Evolutionary conservation across 2,113 vertebrate species (phyloP).

Genomic region (Rhombomys opimus): DNA sequence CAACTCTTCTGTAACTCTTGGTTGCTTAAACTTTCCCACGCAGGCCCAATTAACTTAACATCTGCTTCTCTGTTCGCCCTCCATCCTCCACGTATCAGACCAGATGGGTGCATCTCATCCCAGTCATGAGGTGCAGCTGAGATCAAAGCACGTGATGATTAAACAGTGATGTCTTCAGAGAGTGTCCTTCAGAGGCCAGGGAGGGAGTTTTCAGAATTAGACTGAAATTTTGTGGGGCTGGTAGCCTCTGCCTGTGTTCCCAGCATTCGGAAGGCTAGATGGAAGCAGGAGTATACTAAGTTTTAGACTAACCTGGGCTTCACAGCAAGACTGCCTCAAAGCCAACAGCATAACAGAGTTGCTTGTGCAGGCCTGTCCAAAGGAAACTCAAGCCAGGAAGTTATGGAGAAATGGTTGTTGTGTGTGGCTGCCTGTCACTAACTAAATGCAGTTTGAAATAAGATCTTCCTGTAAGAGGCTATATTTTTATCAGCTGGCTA

Average conservation of each 20-base stretch:
- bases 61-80: background rate
- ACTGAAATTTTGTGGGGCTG: background rate
- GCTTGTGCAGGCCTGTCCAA: too few species aligned
- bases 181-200: background rate
- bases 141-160: background rate
- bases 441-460: background rate
- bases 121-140: background rate
- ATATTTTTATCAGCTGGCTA: background rate
- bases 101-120: background rate
- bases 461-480: background rate
- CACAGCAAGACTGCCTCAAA: background rate
- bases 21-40: background rate
- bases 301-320: background rate
- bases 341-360: background rate
- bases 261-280: too few species aligned
- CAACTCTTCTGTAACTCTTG: background rate
- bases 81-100: background rate
- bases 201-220: background rate
- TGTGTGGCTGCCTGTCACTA: background rate
- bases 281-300: background rate
- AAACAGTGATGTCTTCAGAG: background rate
- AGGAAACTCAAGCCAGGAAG: background rate
- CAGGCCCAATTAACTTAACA: background rate
- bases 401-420: background rate
- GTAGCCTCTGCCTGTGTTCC: background rate